A percentile compares a stretch with the other conserved stretches of the same genome.
Conservation (phyloP, 2,797 vertebrate species). For the Peromyscus nudipes region DNA sequence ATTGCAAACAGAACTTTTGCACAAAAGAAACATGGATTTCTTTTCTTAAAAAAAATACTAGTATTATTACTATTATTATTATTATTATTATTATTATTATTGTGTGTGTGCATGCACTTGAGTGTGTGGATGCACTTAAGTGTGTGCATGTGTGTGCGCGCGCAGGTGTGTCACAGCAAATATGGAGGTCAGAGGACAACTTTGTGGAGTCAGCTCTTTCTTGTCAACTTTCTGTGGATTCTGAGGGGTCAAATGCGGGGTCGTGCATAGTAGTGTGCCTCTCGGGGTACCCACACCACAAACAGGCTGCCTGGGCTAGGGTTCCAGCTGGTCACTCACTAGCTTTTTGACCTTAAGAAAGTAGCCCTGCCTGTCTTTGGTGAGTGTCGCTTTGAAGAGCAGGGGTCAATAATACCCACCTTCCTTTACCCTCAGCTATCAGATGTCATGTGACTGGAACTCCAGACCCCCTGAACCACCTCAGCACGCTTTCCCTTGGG, state of each 20-base stretch:
- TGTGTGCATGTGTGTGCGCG: background rate
- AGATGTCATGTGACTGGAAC: background rate
- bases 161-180: background rate
- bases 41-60: background rate
- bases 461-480: background rate
- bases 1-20: background rate
- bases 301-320: background rate
- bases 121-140: no score
- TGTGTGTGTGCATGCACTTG: background rate
- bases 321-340: background rate
- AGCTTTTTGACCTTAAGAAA: background rate
- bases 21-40: background rate
- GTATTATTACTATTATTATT: no score
- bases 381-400: background rate
- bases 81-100: background rate
- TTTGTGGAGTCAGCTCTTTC: background rate
- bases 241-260: background rate
- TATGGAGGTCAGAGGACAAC: background rate
- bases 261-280: background rate
- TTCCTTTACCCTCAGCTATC: background rate
- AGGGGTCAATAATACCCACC: background rate
- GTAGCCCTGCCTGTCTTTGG: slow-evolving; percentile 1
- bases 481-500: background rate
- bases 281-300: background rate
- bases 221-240: background rate